phyloP scores from a whole-genome alignment of 2,113 vertebrate species.

The Petaurus breviceps region DNA sequence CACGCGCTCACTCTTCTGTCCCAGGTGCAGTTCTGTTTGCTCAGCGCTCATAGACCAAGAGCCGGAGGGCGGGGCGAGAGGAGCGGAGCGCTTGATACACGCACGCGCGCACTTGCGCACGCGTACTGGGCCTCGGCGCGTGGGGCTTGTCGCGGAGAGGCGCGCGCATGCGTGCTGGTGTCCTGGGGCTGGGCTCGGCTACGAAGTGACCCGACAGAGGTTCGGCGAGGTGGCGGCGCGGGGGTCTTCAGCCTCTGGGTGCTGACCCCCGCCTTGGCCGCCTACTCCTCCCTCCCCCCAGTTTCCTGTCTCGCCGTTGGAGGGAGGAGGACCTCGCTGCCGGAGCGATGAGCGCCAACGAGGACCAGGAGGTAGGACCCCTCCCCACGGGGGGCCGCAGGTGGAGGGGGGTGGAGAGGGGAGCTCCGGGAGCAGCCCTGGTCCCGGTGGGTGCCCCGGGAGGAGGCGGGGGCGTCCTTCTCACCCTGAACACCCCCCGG shows the following conservation, averaged over 20 bases:
- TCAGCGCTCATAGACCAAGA: fast-evolving
- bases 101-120: background rate
- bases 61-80: fast-evolving
- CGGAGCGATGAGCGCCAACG: slow-evolving; percentile 91
- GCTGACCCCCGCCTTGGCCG: background rate
- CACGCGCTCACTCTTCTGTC: fast-evolving
- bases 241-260: background rate
- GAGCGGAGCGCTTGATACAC: background rate
- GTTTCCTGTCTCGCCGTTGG: background rate
- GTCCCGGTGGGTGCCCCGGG: background rate
- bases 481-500: background rate
- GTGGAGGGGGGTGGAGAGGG: background rate
- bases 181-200: background rate
- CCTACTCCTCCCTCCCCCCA: background rate
- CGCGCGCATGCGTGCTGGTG: background rate
- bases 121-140: background rate
- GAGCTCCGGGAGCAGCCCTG: background rate
- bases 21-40: fast-evolving
- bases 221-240: background rate
- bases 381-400: too few species aligned
- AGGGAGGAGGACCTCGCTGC: background rate
- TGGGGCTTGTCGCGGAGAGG: too few species aligned
- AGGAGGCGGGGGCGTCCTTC: background rate
- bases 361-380: slow-evolving; percentile 93
- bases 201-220: background rate